Conservation (phyloP, 2,888 invertebrate genomes). For the Drosophila gaucha region DNA sequence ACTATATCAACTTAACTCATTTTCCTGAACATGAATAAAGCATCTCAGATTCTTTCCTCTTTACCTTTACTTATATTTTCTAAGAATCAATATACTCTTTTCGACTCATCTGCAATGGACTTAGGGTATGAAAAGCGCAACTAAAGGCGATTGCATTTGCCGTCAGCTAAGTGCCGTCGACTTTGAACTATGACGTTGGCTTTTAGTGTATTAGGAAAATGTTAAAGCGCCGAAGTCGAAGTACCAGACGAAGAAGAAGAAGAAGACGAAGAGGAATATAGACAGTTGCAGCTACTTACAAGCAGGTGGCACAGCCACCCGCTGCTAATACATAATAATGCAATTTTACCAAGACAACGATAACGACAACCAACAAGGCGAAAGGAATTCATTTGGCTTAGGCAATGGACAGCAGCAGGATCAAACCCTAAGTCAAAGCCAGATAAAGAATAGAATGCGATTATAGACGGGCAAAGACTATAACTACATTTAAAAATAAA, state of each 20-base stretch:
- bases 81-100: background rate
- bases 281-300: slow-evolving; percentile 40
- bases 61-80: too few relatives aligned
- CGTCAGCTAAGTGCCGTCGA: slow-evolving; percentile 64
- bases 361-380: slow-evolving; percentile 14
- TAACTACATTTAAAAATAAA: background rate
- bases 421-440: slow-evolving; percentile 13
- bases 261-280: background rate
- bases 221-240: slow-evolving; percentile 27
- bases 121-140: slow-evolving; percentile 20
- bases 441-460: slow-evolving; percentile 10
- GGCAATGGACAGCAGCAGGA: slow-evolving; percentile 20
- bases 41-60: background rate
- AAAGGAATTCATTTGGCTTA: slow-evolving; percentile 48
- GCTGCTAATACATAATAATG: slow-evolving; percentile 69
- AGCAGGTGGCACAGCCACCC: slow-evolving; percentile 19
- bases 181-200: slow-evolving; percentile 74
- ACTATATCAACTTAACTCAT: too few relatives aligned
- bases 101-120: background rate
- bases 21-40: too few relatives aligned
- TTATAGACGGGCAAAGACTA: background rate
- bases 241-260: background rate
- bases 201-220: slow-evolving; percentile 72
- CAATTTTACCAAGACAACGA: slow-evolving; percentile 66
- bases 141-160: slow-evolving; percentile 61